Conservation (phyloP, 1,140 invertebrate species). For the Drosophila willistoni region DNA sequence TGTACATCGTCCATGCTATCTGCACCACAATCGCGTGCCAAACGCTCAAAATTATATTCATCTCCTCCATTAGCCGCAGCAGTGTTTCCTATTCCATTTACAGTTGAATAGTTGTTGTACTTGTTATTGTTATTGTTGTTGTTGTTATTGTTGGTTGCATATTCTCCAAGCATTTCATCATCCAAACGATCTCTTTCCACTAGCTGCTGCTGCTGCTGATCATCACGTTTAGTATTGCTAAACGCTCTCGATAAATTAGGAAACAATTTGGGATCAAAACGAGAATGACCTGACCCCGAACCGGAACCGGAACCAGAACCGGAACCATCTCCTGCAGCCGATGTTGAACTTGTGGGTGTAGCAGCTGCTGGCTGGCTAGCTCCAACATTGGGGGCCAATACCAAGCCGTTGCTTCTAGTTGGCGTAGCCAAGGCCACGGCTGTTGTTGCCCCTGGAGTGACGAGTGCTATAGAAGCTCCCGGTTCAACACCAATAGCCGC, state of each 20-base stretch:
- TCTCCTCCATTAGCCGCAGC: conserved; percentile 1
- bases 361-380: conserved; percentile 29
- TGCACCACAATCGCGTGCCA: conserved; percentile 77
- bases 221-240: conserved; percentile 65
- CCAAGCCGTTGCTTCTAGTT: conserved; percentile 48
- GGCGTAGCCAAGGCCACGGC: conserved; percentile 46
- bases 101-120: background rate
- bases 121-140: conserved; percentile 38
- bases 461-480: too few species aligned
- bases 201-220: conserved; percentile 15
- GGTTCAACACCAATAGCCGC: too few species aligned
- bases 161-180: conserved; percentile 62
- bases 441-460: background rate
- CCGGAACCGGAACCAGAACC: background rate
- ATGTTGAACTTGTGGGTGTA: conserved; percentile 36
- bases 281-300: conserved; percentile 23
- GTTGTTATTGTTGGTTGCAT: conserved; percentile 39
- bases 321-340: background rate
- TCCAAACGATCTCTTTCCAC: conserved; percentile 58
- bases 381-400: conserved; percentile 38
- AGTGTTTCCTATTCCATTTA: background rate
- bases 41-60: conserved; percentile 67
- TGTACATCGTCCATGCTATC: conserved; percentile 89
- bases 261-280: conserved; percentile 77
- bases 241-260: conserved; percentile 78